Percentiles rank a stretch among this genome's conserved stretches.
Conservation (phyloP, 2,888 invertebrate genomes). For the Orchesella flavescens region DNA sequence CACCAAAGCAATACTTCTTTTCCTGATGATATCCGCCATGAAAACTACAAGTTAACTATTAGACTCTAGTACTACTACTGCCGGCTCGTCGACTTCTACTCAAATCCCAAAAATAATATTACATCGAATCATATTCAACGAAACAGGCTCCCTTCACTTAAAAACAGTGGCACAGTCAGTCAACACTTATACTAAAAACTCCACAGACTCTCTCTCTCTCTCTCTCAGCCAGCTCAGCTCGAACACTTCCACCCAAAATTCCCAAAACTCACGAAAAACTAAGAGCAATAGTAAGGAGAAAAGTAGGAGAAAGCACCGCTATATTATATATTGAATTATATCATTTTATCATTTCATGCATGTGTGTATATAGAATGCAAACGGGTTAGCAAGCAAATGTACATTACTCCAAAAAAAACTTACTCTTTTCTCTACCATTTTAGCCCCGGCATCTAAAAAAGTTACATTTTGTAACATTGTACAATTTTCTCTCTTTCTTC, state of each 20-base stretch:
- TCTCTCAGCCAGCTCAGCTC: too few relatives aligned
- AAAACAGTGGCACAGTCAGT: slow-evolving; percentile 9
- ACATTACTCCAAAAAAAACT: too few relatives aligned
- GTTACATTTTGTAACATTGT: too few relatives aligned
- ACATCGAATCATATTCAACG: slow-evolving; percentile 5
- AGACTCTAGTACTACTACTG: too few relatives aligned
- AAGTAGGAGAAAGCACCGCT: not conserved
- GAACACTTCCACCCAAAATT: too few relatives aligned
- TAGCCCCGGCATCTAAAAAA: too few relatives aligned
- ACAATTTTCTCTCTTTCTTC: too few relatives aligned
- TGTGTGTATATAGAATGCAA: not conserved
- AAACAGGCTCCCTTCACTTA: slow-evolving; percentile 9
- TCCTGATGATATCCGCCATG: slow-evolving; percentile 34
- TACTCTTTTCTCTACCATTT: too few relatives aligned
- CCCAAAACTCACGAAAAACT: not conserved
- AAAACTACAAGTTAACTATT: slow-evolving; percentile 23
- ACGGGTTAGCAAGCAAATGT: too few relatives aligned
- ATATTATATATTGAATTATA: slow-evolving; percentile 16
- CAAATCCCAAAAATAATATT: slow-evolving; percentile 27
- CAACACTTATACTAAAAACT: slow-evolving; percentile 15
- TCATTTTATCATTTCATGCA: slow-evolving; percentile 14
- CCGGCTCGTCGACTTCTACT: slow-evolving; percentile 11
- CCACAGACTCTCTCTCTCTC: not conserved
- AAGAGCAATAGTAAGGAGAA: not conserved
- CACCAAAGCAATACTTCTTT: slow-evolving; percentile 17